Conservation (phyloP, 2,113 vertebrate species). For the Oryzias celebensis region DNA sequence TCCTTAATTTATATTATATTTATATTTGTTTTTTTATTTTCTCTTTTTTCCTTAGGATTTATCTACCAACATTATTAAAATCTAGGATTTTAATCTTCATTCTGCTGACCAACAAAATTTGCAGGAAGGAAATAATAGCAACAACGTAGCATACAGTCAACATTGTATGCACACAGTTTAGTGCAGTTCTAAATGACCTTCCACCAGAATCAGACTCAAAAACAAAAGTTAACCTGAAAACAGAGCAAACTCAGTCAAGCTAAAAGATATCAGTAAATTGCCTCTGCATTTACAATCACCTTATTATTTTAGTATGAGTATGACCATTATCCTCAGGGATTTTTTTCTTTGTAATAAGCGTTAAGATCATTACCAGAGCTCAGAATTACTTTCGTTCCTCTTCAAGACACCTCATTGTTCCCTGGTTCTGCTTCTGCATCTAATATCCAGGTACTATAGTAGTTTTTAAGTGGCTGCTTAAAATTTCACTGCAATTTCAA, state of each 20-base stretch:
- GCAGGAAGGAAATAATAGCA: background rate
- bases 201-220: background rate
- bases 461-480: conserved; percentile 10
- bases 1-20: no score
- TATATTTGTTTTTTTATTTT: no score
- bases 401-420: conserved; percentile 23
- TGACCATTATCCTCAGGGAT: conserved; percentile 13
- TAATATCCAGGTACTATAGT: conserved; percentile 12
- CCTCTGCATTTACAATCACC: background rate
- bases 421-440: conserved; percentile 7
- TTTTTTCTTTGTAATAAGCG: conserved; percentile 27
- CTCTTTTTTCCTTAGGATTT: no score
- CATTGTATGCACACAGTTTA: background rate
- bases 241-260: background rate
- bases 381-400: conserved; percentile 45
- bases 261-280: background rate
- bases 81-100: background rate
- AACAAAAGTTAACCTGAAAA: background rate
- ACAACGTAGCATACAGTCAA: background rate
- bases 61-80: no score
- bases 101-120: background rate
- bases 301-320: background rate
- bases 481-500: conserved; percentile 7
- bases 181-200: background rate
- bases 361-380: conserved; percentile 40